Percentiles rank a stretch among this genome's conserved stretches.
Conservation (phyloP, 2,797 vertebrate genomes). For the Enteromius anoplus region DNA sequence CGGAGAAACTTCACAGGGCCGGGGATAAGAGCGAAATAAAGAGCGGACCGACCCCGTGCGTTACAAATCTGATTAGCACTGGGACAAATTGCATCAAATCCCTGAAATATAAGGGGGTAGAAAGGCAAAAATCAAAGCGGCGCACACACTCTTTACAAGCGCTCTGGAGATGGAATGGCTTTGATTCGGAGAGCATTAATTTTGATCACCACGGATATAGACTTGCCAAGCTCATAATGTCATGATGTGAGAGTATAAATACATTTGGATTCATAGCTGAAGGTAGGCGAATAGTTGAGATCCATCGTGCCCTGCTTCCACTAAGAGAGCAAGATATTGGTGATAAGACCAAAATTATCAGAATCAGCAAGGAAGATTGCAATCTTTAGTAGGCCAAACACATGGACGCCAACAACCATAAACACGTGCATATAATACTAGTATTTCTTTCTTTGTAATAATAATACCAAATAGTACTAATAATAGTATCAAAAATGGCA, state of each 20-base stretch:
- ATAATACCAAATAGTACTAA: neutral
- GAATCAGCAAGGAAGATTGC: neutral
- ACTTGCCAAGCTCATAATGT: slow-evolving; percentile 36
- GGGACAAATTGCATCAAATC: slow-evolving; percentile 81
- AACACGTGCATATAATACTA: neutral
- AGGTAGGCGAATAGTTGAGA: neutral
- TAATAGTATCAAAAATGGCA: neutral
- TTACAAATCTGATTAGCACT: slow-evolving; percentile 79
- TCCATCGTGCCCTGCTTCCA: slow-evolving; percentile 24
- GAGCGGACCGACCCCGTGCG: slow-evolving; percentile 56
- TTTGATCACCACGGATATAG: slow-evolving; percentile 50
- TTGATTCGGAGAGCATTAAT: slow-evolving; percentile 56
- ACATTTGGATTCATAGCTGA: slow-evolving; percentile 22
- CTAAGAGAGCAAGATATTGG: neutral
- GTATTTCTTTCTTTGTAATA: neutral
- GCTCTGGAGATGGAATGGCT: slow-evolving; percentile 60
- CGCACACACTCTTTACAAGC: slow-evolving; percentile 58
- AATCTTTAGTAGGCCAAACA: slow-evolving; percentile 8
- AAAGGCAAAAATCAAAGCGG: slow-evolving; percentile 73
- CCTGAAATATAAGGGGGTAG: slow-evolving; percentile 68
- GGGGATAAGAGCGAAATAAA: slow-evolving; percentile 62
- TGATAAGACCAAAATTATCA: neutral
- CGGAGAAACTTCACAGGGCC: slow-evolving; percentile 72
- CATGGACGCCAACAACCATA: neutral
- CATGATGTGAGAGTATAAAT: slow-evolving; percentile 18